Base-by-base conservation (phyloP, 2,113 vertebrate species). In the Urocynchramus pylzowi region DNA sequence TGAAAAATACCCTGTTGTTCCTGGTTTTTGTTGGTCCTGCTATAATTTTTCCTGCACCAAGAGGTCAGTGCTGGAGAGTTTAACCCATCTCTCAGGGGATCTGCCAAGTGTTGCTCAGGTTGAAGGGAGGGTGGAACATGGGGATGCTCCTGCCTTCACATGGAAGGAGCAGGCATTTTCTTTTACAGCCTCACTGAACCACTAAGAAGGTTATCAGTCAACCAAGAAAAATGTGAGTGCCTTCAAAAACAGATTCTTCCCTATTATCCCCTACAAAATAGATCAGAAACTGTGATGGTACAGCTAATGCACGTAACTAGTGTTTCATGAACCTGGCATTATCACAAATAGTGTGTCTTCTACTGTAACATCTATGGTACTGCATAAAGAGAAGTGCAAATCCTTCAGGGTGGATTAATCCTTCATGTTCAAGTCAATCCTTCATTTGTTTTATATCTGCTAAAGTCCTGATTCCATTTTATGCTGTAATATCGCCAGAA, bases 71-170 rank as follows among this genome's bases (percentile, higher is more conserved):
- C 27, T 6, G 3, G 35, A 13, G 39, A 12, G 13, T 19, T 54
- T 44, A 35, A 37, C 18, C 20, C 5, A 3, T 30, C 37, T 61
- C 31, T n/a, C 54, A 8, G 8, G 16, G 8, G 28, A 13, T 44
- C 18, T 8, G 18, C 28, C 6, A 13, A 3, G 5, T 20, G 6
- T 14, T 6, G 4, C 23, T 10, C 1, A 17, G 65, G 1, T 0
- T 13, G 37, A n/a, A 11, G n/a, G 2, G 4, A 21, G 23, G 7
- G 6, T 26, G 37, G 26, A 44, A 18, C 27, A 6, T 1, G 5
- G 44, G 26, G 23, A 31, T 39, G 49, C 7, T 75, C 56, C 39
- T 35, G 23, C 31, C n/a, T 67, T 26, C 19, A 24, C 1, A 0
- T 11, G 50, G 35, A 59, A 8, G 30, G 39, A 77, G 31, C 28